phyloP scores from a whole-genome alignment of 1,140 invertebrate species.

The Calycopis cecrops region DNA sequence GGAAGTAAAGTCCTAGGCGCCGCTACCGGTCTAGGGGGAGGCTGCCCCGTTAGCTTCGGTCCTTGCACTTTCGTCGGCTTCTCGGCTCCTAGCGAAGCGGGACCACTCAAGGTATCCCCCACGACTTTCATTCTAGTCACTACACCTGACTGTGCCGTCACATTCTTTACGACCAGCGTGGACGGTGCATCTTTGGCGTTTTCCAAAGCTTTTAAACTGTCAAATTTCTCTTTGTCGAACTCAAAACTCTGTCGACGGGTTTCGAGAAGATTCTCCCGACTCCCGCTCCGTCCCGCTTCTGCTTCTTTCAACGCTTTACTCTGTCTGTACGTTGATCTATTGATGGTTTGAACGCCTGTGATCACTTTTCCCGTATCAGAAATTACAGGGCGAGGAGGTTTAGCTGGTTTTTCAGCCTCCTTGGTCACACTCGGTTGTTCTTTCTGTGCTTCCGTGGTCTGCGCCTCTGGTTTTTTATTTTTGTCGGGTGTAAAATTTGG shows the following conservation, averaged over 20 bases:
- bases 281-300: conserved; percentile 47
- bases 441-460: conserved; percentile 37
- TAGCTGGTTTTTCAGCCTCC: conserved; percentile 72
- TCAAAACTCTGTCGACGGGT: conserved; percentile 65
- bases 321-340: conserved; percentile 67
- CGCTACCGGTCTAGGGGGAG: conserved; percentile 69
- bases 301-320: conserved; percentile 55
- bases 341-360: conserved; percentile 69
- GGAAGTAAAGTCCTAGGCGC: conserved; percentile 73
- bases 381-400: conserved; percentile 75
- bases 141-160: conserved; percentile 49
- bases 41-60: conserved; percentile 38
- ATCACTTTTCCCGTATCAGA: conserved; percentile 64
- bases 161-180: conserved; percentile 49
- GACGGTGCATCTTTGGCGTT: conserved; percentile 33
- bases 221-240: conserved; percentile 58
- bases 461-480: conserved; percentile 45
- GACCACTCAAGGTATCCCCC: conserved; percentile 40
- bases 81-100: conserved; percentile 39
- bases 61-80: conserved; percentile 24
- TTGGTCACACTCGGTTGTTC: conserved; percentile 36
- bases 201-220: conserved; percentile 34
- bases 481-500: conserved; percentile 74
- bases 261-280: conserved; percentile 62
- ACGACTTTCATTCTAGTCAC: conserved; percentile 52